phyloP scores from a whole-genome alignment of 1,140 invertebrate genomes.

The Platyscapa corneri region DNA sequence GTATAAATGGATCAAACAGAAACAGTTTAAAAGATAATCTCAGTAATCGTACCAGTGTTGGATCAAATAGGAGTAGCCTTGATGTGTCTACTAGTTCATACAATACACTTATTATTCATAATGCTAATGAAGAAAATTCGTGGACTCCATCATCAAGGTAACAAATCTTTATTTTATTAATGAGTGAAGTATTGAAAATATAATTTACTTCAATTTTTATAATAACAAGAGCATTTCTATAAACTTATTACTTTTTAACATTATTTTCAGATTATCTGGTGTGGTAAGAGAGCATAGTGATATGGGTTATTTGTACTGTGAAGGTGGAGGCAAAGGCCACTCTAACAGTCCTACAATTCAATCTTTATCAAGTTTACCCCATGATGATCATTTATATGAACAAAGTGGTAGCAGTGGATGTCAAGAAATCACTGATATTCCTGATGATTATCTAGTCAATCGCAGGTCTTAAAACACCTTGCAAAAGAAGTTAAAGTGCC shows the following conservation, averaged over 20 bases:
- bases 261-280: slow-evolving; percentile 64
- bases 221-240: too few relatives aligned
- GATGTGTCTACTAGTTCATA: slow-evolving; percentile 86
- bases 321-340: slow-evolving; percentile 73
- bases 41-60: slow-evolving; percentile 71
- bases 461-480: slow-evolving; percentile 88
- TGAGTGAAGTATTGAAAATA: slow-evolving; percentile 28
- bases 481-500: slow-evolving; percentile 85
- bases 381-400: slow-evolving; percentile 71
- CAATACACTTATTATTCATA: slow-evolving; percentile 87
- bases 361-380: slow-evolving; percentile 68
- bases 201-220: slow-evolving; percentile 27
- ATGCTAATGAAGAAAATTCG: slow-evolving; percentile 79
- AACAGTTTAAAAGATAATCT: slow-evolving; percentile 73
- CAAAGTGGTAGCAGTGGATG: slow-evolving; percentile 69
- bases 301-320: slow-evolving; percentile 71
- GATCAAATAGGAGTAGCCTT: slow-evolving; percentile 82
- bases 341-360: slow-evolving; percentile 73
- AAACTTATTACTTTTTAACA: too few relatives aligned
- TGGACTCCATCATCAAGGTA: slow-evolving; percentile 78
- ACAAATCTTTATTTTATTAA: background rate
- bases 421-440: slow-evolving; percentile 89
- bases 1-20: slow-evolving; percentile 78
- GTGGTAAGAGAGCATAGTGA: slow-evolving; percentile 69
- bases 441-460: slow-evolving; percentile 88